phyloP scores from a whole-genome alignment of 2,888 invertebrate genomes.

The Cryptus armator region DNA sequence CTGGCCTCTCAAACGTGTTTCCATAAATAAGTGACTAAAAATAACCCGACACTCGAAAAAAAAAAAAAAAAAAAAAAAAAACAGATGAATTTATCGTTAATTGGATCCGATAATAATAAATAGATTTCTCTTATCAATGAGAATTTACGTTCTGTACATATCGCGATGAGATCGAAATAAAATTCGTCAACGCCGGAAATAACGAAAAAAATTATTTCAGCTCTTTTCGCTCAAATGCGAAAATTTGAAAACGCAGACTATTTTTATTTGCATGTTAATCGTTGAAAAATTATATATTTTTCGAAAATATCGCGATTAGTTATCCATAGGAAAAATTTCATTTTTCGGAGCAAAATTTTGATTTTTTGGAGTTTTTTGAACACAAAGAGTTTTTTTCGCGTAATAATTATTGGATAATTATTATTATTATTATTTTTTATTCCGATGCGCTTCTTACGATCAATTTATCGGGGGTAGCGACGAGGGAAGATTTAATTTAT shows the following conservation, averaged over 20 bases:
- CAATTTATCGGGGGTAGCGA: not conserved
- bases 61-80: not conserved
- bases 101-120: not conserved
- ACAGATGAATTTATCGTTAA: not conserved
- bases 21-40: not conserved
- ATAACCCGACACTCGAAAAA: not conserved
- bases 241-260: no score
- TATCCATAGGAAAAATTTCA: no score
- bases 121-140: not conserved
- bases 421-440: not conserved
- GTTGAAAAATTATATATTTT: no score
- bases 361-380: no score
- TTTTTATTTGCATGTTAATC: no score
- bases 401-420: not conserved
- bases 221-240: not conserved
- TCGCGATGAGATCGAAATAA: not conserved
- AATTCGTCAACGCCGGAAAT: not conserved
- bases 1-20: not conserved
- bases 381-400: not conserved
- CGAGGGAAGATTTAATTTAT: not conserved
- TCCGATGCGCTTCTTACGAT: not conserved
- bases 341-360: no score
- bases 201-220: not conserved
- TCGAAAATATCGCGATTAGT: no score
- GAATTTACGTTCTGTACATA: not conserved